phyloP scores from a whole-genome alignment of 2,113 vertebrate genomes.

The Solenodon paradoxus region DNA sequence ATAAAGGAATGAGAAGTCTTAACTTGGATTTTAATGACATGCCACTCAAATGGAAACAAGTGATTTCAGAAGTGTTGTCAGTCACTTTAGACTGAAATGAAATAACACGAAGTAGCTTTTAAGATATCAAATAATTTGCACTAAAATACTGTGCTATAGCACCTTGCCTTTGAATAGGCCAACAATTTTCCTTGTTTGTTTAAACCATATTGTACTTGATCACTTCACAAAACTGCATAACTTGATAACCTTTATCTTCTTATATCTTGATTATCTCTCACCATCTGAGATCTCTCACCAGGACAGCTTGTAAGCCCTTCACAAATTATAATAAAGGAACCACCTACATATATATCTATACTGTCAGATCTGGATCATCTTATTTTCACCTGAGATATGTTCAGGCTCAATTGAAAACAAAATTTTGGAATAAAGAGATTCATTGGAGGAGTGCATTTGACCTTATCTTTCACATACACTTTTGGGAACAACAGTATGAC shows the following conservation, averaged over 20 bases:
- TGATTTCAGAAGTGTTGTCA: constrained; percentile 75
- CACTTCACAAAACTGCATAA: constrained; percentile 77
- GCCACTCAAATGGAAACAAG: constrained; percentile 78
- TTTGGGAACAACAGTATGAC: constrained; percentile 67
- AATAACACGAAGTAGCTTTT: constrained; percentile 65
- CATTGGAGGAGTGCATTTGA: constrained; percentile 79
- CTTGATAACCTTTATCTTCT: constrained; percentile 78
- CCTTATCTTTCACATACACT: constrained; percentile 75
- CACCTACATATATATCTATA: constrained; percentile 81
- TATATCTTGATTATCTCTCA: constrained; percentile 80
- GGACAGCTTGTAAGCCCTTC: constrained; percentile 82
- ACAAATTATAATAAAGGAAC: constrained; percentile 83
- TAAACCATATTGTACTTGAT: constrained; percentile 74
- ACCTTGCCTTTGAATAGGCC: constrained; percentile 41
- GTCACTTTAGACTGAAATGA: constrained; percentile 73
- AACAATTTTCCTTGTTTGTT: constrained; percentile 65
- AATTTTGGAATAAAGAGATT: constrained; percentile 83
- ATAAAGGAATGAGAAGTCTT: constrained; percentile 45
- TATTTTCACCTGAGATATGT: constrained; percentile 85
- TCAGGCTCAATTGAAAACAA: constrained; percentile 83
- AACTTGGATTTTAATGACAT: constrained; percentile 74
- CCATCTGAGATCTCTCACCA: constrained; percentile 79
- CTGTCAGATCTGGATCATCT: constrained; percentile 83
- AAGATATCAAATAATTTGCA: constrained; percentile 59
- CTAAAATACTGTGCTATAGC: constrained; percentile 43